phyloP scores from a whole-genome alignment of 2,113 vertebrate species.

The Pangasianodon hypophthalmus region DNA sequence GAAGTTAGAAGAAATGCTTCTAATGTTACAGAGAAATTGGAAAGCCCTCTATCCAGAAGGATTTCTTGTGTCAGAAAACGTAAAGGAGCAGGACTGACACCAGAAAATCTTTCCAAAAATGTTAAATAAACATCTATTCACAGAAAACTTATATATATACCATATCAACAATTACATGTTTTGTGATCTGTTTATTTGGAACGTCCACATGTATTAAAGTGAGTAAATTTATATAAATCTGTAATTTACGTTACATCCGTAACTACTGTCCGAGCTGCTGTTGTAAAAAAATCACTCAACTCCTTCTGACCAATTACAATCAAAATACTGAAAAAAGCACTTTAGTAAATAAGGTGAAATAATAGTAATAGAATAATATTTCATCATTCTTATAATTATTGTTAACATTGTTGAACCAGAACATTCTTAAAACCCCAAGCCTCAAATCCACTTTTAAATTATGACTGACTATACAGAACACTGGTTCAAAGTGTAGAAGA shows the following conservation, averaged over 20 bases:
- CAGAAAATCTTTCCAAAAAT: not conserved
- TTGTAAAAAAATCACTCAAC: not conserved
- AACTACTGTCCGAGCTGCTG: not conserved
- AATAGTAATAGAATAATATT: not conserved
- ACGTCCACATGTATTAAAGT: not conserved
- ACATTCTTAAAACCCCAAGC: not conserved
- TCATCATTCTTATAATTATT: not conserved
- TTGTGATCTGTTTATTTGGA: not conserved
- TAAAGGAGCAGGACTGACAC: not conserved
- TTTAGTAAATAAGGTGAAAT: not conserved
- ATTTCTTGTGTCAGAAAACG: not conserved
- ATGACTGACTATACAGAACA: not conserved
- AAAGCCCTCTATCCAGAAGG: not conserved
- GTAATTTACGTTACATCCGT: not conserved
- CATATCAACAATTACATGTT: not conserved
- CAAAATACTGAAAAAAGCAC: no score
- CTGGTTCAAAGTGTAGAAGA: not conserved
- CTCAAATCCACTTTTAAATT: constrained; percentile 1
- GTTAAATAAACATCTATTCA: not conserved
- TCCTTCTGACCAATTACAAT: not conserved
- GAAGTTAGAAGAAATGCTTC: not conserved
- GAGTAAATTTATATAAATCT: not conserved
- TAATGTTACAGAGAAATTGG: not conserved
- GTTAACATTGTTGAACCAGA: not conserved
- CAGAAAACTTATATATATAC: not conserved